phyloP scores from a whole-genome alignment of 1,140 invertebrate genomes.

The Nylanderia fulva region DNA sequence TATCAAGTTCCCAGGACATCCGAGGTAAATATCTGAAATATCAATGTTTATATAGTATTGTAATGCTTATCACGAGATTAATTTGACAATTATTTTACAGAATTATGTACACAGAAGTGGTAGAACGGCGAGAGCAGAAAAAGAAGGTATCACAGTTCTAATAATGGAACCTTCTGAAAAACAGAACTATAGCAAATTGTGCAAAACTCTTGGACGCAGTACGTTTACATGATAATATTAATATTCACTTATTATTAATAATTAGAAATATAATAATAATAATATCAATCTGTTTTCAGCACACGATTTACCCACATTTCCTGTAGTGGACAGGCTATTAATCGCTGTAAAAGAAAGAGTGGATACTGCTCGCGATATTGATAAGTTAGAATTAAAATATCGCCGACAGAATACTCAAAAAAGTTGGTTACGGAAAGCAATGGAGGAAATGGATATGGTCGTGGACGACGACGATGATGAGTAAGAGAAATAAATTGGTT shows the following conservation, averaged over 20 bases:
- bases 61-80: background rate
- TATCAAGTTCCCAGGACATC: conserved; percentile 98
- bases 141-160: conserved; percentile 96
- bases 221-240: conserved; percentile 73
- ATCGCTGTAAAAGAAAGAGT: conserved; percentile 90
- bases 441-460: conserved; percentile 95
- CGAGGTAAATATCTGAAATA: conserved; percentile 88
- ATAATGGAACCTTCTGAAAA: conserved; percentile 96
- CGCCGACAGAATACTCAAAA: conserved; percentile 89
- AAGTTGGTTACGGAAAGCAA: conserved; percentile 94
- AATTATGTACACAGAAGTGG: conserved; percentile 99
- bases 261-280: background rate
- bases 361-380: conserved; percentile 92
- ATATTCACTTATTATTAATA: conserved; percentile 37
- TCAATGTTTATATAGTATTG: background rate
- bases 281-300: conserved; percentile 85
- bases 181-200: conserved; percentile 92
- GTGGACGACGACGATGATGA: conserved; percentile 89
- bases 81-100: conserved; percentile 81
- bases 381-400: conserved; percentile 90
- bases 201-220: conserved; percentile 94
- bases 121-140: conserved; percentile 95
- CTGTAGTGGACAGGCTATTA: conserved; percentile 90
- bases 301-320: conserved; percentile 93
- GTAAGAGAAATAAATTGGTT: conserved; percentile 85